These are phyloP conservation scores for Drosophila guanche DNA, from an alignment of 1,140 invertebrate genomes.

Conservation along the genomic window DNA sequence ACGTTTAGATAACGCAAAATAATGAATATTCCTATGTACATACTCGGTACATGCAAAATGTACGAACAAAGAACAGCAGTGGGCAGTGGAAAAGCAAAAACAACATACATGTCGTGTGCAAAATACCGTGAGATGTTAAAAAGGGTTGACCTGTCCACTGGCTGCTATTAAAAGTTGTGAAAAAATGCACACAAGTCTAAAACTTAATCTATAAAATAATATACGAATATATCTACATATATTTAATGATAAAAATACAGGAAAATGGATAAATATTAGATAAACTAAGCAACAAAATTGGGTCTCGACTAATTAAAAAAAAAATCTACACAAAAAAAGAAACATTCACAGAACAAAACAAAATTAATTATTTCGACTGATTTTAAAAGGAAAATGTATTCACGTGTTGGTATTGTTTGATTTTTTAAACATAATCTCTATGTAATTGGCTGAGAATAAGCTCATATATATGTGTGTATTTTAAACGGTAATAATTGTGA, in stretches of 20 bases:
- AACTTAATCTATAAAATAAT: conserved; percentile 6
- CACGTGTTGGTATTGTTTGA: conserved; percentile 18
- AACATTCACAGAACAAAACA: conserved; percentile 31
- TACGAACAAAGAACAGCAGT: too few species aligned
- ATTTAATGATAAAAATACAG: conserved; percentile 47
- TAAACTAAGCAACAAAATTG: conserved; percentile 14
- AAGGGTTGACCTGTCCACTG: too few species aligned
- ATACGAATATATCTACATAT: conserved; percentile 19
- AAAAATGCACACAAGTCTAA: background rate
- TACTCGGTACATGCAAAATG: too few species aligned
- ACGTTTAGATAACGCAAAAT: conserved; percentile 47
- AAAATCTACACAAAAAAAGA: too few species aligned
- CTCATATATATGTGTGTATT: too few species aligned
- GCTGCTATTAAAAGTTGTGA: too few species aligned
- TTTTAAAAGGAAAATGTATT: conserved; percentile 20
- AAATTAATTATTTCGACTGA: conserved; percentile 33
- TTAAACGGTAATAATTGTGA: too few species aligned
- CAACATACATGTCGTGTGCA: conserved; percentile 12
- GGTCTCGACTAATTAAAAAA: conserved; percentile 29
- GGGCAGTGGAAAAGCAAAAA: background rate
- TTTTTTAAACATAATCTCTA: conserved; percentile 19
- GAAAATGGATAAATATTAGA: conserved; percentile 35
- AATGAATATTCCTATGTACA: conserved; percentile 19
- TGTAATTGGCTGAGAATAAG: background rate
- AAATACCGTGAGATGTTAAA: background rate